These are phyloP conservation scores for Leucoma salicis DNA, from an alignment of 2,888 invertebrate genomes.

Conservation along the genomic window DNA sequence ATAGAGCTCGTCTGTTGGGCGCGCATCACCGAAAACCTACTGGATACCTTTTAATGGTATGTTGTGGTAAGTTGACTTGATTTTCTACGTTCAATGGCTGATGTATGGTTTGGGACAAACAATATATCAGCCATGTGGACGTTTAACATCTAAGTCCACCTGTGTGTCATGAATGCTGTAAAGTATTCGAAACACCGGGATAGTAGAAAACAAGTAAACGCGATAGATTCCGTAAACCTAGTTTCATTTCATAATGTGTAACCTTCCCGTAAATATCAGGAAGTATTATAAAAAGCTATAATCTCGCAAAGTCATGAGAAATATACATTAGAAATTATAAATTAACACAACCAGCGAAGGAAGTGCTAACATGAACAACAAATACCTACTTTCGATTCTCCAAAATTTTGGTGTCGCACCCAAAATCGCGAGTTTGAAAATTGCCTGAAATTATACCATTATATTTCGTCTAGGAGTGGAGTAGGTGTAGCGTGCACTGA, in stretches of 20 bases:
- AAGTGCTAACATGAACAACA: not conserved
- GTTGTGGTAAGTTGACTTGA: too few relatives aligned
- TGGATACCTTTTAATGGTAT: too few relatives aligned
- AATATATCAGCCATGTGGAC: too few relatives aligned
- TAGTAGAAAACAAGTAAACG: not conserved
- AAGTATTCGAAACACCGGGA: too few relatives aligned
- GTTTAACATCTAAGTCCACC: too few relatives aligned
- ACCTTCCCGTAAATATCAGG: too few relatives aligned
- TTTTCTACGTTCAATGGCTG: too few relatives aligned
- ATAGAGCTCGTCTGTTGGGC: too few relatives aligned
- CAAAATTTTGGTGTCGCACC: not conserved
- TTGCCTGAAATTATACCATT: slow-evolving; percentile 12
- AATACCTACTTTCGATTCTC: not conserved
- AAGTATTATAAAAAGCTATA: not conserved
- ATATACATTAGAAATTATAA: not conserved
- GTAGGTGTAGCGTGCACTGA: slow-evolving; percentile 31
- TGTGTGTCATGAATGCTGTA: too few relatives aligned
- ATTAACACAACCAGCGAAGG: not conserved
- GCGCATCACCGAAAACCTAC: too few relatives aligned
- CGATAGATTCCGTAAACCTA: not conserved
- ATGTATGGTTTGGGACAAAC: too few relatives aligned
- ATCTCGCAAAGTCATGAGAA: not conserved
- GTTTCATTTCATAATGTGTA: too few relatives aligned
- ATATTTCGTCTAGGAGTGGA: slow-evolving; percentile 26
- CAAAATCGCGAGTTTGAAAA: slow-evolving; percentile 8